Evolutionary conservation across 2,113 vertebrate species (phyloP).

Genomic region (Macquaria australasica): DNA sequence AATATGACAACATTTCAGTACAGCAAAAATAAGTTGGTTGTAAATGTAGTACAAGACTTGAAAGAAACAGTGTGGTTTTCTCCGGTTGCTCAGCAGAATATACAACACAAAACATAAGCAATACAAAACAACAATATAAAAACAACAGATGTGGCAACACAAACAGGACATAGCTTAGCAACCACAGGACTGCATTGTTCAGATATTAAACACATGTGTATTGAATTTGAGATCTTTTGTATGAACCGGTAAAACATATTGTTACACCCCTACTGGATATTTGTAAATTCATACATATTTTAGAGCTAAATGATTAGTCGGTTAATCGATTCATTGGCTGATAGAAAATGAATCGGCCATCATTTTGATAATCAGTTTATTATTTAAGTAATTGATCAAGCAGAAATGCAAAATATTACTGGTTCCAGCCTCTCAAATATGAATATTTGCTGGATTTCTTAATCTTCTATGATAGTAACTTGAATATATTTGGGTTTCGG

Average conservation of each 20-base stretch:
- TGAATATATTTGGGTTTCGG: neutral
- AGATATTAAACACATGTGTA: neutral
- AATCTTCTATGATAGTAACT: neutral
- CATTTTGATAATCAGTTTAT: neutral
- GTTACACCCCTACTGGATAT: neutral
- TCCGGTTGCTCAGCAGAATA: constrained; percentile 20
- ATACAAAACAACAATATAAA: neutral
- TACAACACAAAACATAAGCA: constrained; percentile 23
- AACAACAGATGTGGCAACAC: constrained; percentile 27
- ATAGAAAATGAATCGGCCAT: neutral
- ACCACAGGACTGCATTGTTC: constrained; percentile 21
- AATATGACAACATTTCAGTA: neutral
- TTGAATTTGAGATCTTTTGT: neutral
- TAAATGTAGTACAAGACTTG: neutral
- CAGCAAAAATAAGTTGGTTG: no score
- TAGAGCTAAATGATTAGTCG: neutral
- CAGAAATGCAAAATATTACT: neutral
- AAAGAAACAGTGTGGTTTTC: neutral
- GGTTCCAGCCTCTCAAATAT: neutral
- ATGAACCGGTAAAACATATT: neutral
- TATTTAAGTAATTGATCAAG: neutral
- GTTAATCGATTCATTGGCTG: neutral
- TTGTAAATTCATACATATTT: neutral
- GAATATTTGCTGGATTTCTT: neutral
- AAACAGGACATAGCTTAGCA: constrained; percentile 5